Percentiles rank a stretch among this genome's conserved stretches.
Conservation (phyloP, 2,113 vertebrate species). For the Xenotilapia leptura region DNA sequence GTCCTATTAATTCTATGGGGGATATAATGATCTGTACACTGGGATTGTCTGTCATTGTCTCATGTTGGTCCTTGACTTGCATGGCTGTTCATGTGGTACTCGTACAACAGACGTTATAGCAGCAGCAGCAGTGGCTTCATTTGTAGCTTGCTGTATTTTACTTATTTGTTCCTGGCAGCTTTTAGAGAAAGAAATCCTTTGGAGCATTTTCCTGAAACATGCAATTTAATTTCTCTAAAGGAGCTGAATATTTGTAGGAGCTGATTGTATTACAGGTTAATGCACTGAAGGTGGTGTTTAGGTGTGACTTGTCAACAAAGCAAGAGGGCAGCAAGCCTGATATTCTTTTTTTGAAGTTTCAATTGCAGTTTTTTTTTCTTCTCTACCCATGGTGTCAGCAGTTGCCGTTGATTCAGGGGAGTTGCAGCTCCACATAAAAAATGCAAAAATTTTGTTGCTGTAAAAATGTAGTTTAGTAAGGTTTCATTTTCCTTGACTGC, state of each 20-base stretch:
- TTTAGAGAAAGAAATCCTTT: neutral
- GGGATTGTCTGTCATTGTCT: neutral
- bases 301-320: neutral
- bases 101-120: conserved; percentile 6
- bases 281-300: neutral
- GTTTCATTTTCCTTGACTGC: neutral
- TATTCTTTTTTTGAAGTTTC: neutral
- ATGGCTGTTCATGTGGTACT: neutral
- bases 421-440: neutral
- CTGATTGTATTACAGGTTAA: neutral
- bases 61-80: neutral
- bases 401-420: neutral
- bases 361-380: neutral
- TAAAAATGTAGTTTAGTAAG: neutral
- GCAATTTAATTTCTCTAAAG: neutral
- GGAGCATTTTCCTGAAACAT: neutral
- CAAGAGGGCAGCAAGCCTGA: neutral
- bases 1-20: neutral
- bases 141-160: neutral
- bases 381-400: neutral
- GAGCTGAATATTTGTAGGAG: neutral
- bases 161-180: neutral
- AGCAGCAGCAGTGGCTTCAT: neutral
- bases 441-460: neutral
- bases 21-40: neutral